A percentile compares a stretch with the other conserved stretches of the same genome.
These are phyloP conservation scores for Psittacus erithacus DNA, from an alignment of 2,113 vertebrate genomes.

Conservation along the genomic window DNA sequence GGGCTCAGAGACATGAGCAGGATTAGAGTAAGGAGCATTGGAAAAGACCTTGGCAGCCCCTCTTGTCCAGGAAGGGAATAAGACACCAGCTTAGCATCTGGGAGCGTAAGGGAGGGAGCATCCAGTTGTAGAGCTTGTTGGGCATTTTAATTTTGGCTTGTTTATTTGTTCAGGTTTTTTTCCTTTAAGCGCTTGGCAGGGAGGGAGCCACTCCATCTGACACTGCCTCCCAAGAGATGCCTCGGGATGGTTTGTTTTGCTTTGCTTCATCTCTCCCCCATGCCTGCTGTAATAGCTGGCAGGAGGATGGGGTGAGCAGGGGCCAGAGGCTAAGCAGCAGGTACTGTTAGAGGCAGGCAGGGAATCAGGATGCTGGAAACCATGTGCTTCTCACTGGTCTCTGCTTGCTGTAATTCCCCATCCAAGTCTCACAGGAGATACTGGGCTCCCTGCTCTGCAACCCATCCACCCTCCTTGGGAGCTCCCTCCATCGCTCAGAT, in stretches of 20 bases:
- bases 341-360: neutral
- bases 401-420: neutral
- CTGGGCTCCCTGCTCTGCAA: neutral
- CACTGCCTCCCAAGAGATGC: rapidly evolving
- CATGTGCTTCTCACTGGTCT: neutral
- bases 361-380: neutral
- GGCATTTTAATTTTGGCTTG: constrained; percentile 20
- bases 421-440: neutral
- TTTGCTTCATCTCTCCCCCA: neutral
- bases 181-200: neutral
- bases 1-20: neutral
- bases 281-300: neutral
- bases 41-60: neutral
- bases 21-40: neutral
- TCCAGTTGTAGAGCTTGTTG: neutral
- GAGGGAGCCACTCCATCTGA: neutral
- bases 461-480: rapidly evolving
- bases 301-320: neutral
- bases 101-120: neutral
- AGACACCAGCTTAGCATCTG: neutral
- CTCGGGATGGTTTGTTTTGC: neutral
- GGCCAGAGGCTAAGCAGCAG: neutral
- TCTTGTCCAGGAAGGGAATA: neutral
- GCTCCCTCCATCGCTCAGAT: neutral
- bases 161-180: neutral